Conservation (phyloP, 2,888 invertebrate genomes). For the Meteorus colon region DNA sequence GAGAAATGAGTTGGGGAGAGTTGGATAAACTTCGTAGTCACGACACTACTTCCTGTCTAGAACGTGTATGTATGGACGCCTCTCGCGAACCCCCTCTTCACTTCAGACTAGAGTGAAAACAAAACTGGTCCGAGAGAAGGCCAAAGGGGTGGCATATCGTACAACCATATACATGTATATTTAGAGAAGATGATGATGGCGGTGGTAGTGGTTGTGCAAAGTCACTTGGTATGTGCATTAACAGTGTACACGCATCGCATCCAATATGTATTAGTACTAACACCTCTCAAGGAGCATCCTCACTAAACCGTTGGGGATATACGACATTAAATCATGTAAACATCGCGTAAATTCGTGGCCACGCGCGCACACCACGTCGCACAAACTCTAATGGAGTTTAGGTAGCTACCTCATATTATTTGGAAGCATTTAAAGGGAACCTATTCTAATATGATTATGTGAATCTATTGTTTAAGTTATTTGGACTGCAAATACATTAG, state of each 20-base stretch:
- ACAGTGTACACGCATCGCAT: constrained; percentile 18
- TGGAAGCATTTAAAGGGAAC: constrained; percentile 25
- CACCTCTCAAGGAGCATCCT: constrained; percentile 6
- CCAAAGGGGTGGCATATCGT: constrained; percentile 19
- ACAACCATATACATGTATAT: too few species aligned
- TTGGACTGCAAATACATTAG: not conserved
- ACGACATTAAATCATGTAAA: constrained; percentile 65
- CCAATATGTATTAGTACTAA: constrained; percentile 6
- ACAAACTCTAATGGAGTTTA: constrained; percentile 22
- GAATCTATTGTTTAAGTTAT: constrained; percentile 34
- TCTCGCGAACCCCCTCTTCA: constrained; percentile 45
- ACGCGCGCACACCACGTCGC: constrained; percentile 33
- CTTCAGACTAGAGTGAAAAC: constrained; percentile 39
- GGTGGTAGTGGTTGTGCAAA: constrained; percentile 30
- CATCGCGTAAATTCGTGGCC: constrained; percentile 60
- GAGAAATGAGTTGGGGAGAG: constrained; percentile 39
- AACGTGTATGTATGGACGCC: constrained; percentile 47
- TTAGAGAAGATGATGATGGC: constrained; percentile 8
- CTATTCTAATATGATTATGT: constrained; percentile 12
- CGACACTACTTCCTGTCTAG: constrained; percentile 66
- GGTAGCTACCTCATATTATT: not conserved
- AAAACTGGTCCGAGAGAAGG: constrained; percentile 44
- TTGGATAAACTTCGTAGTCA: constrained; percentile 65
- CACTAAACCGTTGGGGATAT: constrained; percentile 27
- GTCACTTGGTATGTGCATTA: constrained; percentile 25